Percentiles rank a stretch among this genome's conserved stretches.
phyloP scores from a whole-genome alignment of 2,113 vertebrate genomes.

The Indicator indicator region DNA sequence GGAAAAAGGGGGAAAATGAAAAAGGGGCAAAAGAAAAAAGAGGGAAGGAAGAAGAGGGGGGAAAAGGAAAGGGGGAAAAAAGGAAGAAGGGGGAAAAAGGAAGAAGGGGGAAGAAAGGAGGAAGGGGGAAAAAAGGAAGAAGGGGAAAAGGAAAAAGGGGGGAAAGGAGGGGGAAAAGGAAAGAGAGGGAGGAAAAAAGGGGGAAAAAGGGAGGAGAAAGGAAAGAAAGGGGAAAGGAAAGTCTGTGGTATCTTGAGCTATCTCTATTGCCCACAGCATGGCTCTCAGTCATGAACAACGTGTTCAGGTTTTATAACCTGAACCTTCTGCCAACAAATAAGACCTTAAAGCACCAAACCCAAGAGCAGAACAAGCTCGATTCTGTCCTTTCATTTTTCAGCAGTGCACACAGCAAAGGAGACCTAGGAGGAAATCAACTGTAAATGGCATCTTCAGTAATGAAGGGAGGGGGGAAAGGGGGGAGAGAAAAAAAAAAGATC shows the following conservation, averaged over 20 bases:
- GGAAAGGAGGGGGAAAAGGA: too few relatives aligned
- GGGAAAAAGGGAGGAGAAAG: too few relatives aligned
- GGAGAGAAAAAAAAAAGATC: background rate
- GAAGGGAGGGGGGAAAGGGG: slow-evolving; percentile 47
- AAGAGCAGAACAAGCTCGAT: slow-evolving; percentile 26
- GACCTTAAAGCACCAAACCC: slow-evolving; percentile 30
- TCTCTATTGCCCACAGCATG: background rate
- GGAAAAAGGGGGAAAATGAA: too few relatives aligned
- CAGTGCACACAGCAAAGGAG: slow-evolving; percentile 25
- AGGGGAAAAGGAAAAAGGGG: too few relatives aligned
- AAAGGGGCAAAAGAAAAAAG: too few relatives aligned
- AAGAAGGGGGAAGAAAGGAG: too few relatives aligned
- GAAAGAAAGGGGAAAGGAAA: background rate
- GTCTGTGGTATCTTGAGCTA: slow-evolving; percentile 5
- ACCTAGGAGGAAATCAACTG: slow-evolving; percentile 57
- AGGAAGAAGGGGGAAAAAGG: too few relatives aligned
- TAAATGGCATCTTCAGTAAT: slow-evolving; percentile 72
- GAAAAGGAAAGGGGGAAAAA: too few relatives aligned
- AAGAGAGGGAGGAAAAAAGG: too few relatives aligned
- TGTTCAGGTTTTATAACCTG: slow-evolving; percentile 8
- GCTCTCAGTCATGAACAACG: background rate
- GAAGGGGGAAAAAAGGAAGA: too few relatives aligned
- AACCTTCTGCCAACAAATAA: slow-evolving; percentile 26
- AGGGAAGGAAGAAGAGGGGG: too few relatives aligned
- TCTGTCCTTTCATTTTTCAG: slow-evolving; percentile 49